phyloP scores from a whole-genome alignment of 2,113 vertebrate species.

The Bothrops jararaca region DNA sequence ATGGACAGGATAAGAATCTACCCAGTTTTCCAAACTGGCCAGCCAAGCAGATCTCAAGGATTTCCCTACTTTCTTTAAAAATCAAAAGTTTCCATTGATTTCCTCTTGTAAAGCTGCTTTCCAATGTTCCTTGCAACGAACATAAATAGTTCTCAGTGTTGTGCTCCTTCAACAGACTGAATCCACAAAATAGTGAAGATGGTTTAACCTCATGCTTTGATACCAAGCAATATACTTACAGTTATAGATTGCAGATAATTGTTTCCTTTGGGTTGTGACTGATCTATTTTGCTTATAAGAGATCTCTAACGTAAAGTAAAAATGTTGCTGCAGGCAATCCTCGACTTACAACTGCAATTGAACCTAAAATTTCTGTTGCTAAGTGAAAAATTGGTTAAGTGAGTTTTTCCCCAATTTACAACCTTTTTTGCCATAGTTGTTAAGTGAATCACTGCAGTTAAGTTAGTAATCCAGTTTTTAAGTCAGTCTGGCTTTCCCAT shows the following conservation, averaged over 20 bases:
- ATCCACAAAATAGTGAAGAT: neutral
- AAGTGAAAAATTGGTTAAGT: neutral
- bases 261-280: neutral
- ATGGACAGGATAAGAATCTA: neutral
- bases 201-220: neutral
- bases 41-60: neutral
- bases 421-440: neutral
- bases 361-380: neutral
- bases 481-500: neutral
- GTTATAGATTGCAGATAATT: neutral
- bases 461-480: neutral
- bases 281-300: neutral
- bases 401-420: neutral
- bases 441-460: neutral
- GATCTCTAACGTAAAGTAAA: neutral
- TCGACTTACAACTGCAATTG: neutral
- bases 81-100: neutral
- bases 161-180: neutral
- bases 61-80: neutral
- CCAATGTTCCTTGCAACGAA: neutral
- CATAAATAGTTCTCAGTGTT: neutral
- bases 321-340: neutral
- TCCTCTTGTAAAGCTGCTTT: neutral
- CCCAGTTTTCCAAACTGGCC: neutral
- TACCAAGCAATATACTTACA: neutral